Conservation (phyloP, 2,888 invertebrate genomes). For the Pimpla rufipes region DNA sequence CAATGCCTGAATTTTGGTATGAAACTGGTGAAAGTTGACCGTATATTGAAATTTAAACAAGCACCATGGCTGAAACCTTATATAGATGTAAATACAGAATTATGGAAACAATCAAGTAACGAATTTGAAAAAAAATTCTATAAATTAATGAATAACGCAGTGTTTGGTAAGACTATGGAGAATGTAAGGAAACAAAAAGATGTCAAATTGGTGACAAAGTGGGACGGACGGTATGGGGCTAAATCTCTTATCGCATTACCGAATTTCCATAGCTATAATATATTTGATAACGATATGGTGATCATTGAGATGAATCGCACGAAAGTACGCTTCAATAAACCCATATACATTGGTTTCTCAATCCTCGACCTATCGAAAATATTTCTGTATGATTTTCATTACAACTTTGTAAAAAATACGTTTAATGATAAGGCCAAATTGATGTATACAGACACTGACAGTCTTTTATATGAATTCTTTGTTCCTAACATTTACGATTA, state of each 20-base stretch:
- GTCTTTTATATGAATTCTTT: slow-evolving; percentile 75
- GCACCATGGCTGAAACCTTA: slow-evolving; percentile 77
- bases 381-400: slow-evolving; percentile 61
- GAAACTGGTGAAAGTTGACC: no score
- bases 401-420: slow-evolving; percentile 41
- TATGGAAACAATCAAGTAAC: slow-evolving; percentile 77
- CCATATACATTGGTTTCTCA: slow-evolving; percentile 48
- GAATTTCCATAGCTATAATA: slow-evolving; percentile 75
- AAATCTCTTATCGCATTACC: slow-evolving; percentile 75
- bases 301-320: slow-evolving; percentile 72
- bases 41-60: slow-evolving; percentile 79
- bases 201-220: slow-evolving; percentile 75
- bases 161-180: slow-evolving; percentile 77
- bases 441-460: slow-evolving; percentile 77
- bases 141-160: slow-evolving; percentile 43
- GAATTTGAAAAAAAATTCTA: slow-evolving; percentile 80
- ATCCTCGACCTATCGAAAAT: slow-evolving; percentile 56
- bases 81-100: slow-evolving; percentile 76
- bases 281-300: slow-evolving; percentile 79
- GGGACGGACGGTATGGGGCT: slow-evolving; percentile 76
- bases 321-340: slow-evolving; percentile 54
- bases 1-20: slow-evolving; percentile 70
- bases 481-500: slow-evolving; percentile 80
- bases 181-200: slow-evolving; percentile 81
- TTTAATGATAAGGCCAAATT: slow-evolving; percentile 66